phyloP scores from a whole-genome alignment of 2,797 vertebrate genomes.

The Prionace glauca region DNA sequence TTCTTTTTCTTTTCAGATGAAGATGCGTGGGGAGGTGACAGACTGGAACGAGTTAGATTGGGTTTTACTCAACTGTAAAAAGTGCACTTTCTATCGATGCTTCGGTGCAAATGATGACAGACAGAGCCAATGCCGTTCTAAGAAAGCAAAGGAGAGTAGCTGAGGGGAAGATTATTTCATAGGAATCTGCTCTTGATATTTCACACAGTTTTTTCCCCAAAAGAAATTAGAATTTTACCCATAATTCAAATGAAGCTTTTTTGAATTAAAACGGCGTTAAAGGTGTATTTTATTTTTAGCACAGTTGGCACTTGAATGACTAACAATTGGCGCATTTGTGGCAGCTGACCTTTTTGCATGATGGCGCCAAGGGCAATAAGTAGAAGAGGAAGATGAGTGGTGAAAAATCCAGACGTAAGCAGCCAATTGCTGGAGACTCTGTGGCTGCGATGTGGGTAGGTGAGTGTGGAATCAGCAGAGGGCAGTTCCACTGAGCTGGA shows the following conservation, averaged over 20 bases:
- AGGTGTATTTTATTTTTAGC: neutral
- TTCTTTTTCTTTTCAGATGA: conserved; percentile 37
- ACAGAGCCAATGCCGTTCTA: neutral
- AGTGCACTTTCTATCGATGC: conserved; percentile 9
- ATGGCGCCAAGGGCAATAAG: neutral
- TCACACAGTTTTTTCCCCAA: neutral
- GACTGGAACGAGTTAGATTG: conserved; percentile 42
- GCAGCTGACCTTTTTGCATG: neutral
- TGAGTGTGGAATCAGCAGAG: neutral
- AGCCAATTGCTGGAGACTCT: neutral
- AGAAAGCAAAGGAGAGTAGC: neutral
- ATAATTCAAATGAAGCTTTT: conserved; percentile 13
- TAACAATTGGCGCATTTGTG: neutral
- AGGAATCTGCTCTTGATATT: neutral
- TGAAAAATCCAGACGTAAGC: neutral
- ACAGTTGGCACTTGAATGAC: neutral
- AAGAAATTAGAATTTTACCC: neutral
- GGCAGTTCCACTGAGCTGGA: neutral
- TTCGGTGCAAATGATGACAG: conserved; percentile 27
- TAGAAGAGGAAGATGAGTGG: neutral
- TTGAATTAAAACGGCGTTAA: neutral
- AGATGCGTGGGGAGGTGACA: conserved; percentile 39
- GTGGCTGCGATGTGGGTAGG: neutral
- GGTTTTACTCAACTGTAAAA: conserved; percentile 40
- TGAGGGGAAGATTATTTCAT: neutral